These are phyloP conservation scores for Apis florea DNA, from an alignment of 1,140 invertebrate genomes.

Conservation along the genomic window DNA sequence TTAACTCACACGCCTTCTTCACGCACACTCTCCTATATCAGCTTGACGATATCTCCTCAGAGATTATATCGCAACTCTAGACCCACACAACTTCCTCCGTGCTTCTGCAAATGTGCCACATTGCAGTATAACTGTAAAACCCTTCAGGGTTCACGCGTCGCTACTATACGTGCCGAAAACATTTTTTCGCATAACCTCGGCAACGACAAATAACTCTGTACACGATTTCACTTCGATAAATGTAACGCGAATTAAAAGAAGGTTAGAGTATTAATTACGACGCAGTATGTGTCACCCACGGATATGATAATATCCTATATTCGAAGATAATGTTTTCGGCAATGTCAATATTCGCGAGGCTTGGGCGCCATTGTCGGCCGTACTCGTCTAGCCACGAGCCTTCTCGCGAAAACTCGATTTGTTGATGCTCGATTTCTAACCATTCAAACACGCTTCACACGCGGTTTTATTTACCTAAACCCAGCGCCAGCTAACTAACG, in stretches of 20 bases:
- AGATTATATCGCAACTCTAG: conserved; percentile 68
- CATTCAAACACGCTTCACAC: conserved; percentile 45
- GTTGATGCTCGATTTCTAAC: conserved; percentile 67
- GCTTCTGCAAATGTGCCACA: conserved; percentile 81
- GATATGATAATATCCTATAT: conserved; percentile 65
- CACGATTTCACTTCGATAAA: conserved; percentile 47
- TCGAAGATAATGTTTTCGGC: conserved; percentile 74
- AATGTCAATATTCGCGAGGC: conserved; percentile 75
- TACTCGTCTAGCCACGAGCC: conserved; percentile 68
- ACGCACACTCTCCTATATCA: conserved; percentile 60
- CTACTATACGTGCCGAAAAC: conserved; percentile 79
- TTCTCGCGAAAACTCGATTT: conserved; percentile 67
- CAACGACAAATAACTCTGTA: conserved; percentile 33
- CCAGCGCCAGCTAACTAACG: conserved; percentile 43
- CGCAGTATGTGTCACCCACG: conserved; percentile 69
- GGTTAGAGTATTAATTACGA: conserved; percentile 72
- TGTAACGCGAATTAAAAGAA: conserved; percentile 50
- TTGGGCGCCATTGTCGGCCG: conserved; percentile 75
- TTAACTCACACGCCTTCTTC: conserved; percentile 66
- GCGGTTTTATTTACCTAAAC: conserved; percentile 54
- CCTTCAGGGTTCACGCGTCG: conserved; percentile 79
- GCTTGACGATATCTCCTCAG: conserved; percentile 60
- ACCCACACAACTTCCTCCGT: conserved; percentile 76
- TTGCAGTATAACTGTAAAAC: conserved; percentile 81
- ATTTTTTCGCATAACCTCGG: conserved; percentile 79